A percentile compares a stretch with the other conserved stretches of the same genome.
phyloP scores from a whole-genome alignment of 1,140 invertebrate species.

The Aphis craccivora region DNA sequence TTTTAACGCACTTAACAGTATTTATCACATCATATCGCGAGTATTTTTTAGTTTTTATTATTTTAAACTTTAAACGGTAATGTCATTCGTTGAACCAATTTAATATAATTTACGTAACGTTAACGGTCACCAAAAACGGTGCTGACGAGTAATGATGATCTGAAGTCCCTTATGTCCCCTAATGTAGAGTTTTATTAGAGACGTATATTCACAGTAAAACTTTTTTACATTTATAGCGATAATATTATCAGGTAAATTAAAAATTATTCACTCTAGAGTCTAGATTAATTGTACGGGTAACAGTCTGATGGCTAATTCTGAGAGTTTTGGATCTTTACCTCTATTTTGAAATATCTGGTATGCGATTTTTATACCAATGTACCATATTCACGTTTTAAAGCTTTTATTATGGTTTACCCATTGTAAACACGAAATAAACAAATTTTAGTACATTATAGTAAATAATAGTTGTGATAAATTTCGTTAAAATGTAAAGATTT shows the following conservation, averaged over 20 bases:
- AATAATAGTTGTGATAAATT: not conserved
- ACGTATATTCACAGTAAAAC: not conserved
- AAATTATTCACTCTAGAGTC: not conserved
- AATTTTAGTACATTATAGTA: not conserved
- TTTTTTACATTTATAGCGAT: not conserved
- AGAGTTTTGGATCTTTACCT: not conserved
- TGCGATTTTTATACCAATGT: too few species aligned
- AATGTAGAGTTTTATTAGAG: not conserved
- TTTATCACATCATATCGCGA: not conserved
- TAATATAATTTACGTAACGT: not conserved
- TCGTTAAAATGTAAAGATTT: not conserved
- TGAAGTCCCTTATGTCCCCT: not conserved
- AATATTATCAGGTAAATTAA: not conserved
- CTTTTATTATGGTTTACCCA: too few species aligned
- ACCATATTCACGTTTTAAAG: too few species aligned
- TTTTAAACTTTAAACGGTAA: not conserved
- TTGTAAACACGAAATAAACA: not conserved
- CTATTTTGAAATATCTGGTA: not conserved
- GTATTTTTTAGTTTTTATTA: not conserved
- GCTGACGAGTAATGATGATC: not conserved
- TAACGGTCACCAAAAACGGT: not conserved
- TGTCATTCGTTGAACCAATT: not conserved
- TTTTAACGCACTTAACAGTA: not conserved
- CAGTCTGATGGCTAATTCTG: not conserved
- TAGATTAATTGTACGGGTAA: not conserved